phyloP scores from a whole-genome alignment of 2,888 invertebrate genomes.

The Homarus gammarus region DNA sequence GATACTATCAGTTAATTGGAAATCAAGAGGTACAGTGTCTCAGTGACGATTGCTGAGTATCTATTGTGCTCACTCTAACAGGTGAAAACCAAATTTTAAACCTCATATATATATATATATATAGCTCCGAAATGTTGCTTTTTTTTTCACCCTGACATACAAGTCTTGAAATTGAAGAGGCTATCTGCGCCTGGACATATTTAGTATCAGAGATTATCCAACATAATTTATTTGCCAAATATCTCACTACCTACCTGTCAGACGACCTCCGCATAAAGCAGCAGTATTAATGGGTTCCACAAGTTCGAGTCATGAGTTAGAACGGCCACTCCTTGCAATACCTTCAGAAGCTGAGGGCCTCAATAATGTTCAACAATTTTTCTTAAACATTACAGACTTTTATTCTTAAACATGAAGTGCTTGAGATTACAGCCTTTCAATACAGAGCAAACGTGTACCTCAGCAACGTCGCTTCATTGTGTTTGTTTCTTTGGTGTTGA shows the following conservation, averaged over 20 bases:
- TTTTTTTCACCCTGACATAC: neutral
- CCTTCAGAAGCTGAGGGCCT: constrained; percentile 2
- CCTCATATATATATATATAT: constrained; percentile 22
- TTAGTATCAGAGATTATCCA: constrained; percentile 51
- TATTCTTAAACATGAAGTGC: neutral
- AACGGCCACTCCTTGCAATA: neutral
- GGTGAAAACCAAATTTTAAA: no score
- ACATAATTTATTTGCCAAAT: constrained; percentile 43
- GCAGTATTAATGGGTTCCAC: constrained; percentile 46
- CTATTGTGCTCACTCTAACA: no score
- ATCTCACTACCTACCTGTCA: constrained; percentile 48
- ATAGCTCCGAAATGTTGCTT: neutral
- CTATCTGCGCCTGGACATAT: constrained; percentile 27
- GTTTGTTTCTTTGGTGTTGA: no score
- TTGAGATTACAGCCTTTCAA: neutral
- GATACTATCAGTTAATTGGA: neutral
- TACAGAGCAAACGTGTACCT: neutral
- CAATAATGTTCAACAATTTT: neutral
- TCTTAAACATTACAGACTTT: neutral
- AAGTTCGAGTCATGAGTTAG: constrained; percentile 8
- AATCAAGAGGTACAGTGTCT: neutral
- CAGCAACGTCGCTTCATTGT: neutral
- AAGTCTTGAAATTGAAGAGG: neutral
- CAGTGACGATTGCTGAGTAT: neutral
- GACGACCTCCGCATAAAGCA: constrained; percentile 45